These are phyloP conservation scores for Peromyscus californicus DNA, from an alignment of 2,113 vertebrate genomes.

Conservation along the genomic window DNA sequence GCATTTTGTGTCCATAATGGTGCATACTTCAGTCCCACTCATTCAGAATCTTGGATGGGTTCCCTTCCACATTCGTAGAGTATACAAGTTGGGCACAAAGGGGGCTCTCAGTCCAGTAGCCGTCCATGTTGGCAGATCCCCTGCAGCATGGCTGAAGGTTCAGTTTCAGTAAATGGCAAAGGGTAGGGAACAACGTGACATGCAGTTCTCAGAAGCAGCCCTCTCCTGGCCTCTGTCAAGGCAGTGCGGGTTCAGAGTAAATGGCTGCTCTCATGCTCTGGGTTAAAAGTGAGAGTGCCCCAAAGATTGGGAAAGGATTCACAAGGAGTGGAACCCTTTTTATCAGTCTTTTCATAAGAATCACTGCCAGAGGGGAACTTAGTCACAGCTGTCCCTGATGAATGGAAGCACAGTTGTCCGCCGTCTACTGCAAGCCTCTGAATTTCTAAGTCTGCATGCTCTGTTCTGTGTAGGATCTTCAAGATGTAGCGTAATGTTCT, in stretches of 20 bases:
- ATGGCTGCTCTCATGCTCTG: slow-evolving; percentile 25
- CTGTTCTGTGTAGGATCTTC: neutral
- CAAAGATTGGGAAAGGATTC: slow-evolving; percentile 56
- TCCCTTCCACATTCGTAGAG: slow-evolving; percentile 62
- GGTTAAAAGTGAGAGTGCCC: slow-evolving; percentile 60
- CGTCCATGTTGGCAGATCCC: slow-evolving; percentile 70
- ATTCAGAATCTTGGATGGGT: slow-evolving; percentile 69
- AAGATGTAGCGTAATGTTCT: neutral
- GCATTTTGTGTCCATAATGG: slow-evolving; percentile 35
- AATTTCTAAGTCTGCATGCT: slow-evolving; percentile 1
- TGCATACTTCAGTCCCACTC: slow-evolving; percentile 65
- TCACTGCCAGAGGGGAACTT: slow-evolving; percentile 51
- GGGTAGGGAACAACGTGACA: slow-evolving; percentile 34
- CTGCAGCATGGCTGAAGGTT: slow-evolving; percentile 19
- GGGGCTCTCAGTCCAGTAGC: slow-evolving; percentile 64
- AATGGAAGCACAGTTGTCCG: slow-evolving; percentile 51
- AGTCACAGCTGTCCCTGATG: neutral
- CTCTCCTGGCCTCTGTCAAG: slow-evolving; percentile 47
- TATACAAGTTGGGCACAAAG: slow-evolving; percentile 63
- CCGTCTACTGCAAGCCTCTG: neutral
- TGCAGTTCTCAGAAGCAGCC: slow-evolving; percentile 48
- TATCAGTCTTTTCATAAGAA: slow-evolving; percentile 26
- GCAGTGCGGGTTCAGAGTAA: slow-evolving; percentile 45
- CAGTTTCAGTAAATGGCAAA: slow-evolving; percentile 75
- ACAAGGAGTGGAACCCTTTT: slow-evolving; percentile 53